Percentiles rank a stretch among this genome's conserved stretches.
phyloP scores from a whole-genome alignment of 2,797 vertebrate species.

The Alosa sapidissima region DNA sequence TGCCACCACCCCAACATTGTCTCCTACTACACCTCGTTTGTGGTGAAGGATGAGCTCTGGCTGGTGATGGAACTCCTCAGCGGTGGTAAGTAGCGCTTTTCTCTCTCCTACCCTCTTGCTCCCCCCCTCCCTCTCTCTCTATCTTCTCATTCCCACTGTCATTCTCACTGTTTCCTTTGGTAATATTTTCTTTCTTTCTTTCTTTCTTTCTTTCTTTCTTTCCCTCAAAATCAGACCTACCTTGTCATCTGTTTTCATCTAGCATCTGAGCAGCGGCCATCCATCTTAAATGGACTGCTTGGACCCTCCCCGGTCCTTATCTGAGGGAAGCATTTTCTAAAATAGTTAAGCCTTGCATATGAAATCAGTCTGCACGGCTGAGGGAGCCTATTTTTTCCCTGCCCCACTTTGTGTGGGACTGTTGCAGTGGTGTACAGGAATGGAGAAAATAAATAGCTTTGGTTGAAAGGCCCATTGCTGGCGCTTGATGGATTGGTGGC shows the following conservation, averaged over 20 bases:
- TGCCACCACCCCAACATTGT: conserved; percentile 98
- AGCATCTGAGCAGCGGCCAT: background rate
- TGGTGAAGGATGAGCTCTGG: conserved; percentile 99
- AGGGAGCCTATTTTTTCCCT: conserved; percentile 10
- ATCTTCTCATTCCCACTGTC: background rate
- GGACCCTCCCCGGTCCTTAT: background rate
- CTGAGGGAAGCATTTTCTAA: background rate
- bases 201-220: conserved; percentile 39
- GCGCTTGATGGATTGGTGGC: conserved; percentile 4
- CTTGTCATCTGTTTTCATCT: background rate
- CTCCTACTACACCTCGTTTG: conserved; percentile 97
- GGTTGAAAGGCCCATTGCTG: background rate
- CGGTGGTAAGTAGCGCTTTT: conserved; percentile 82
- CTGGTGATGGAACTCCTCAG: conserved; percentile 98
- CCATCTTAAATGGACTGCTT: background rate
- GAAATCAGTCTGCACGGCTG: background rate
- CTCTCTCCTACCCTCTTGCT: background rate
- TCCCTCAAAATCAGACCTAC: conserved; percentile 58
- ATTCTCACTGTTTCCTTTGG: background rate
- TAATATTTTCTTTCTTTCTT: background rate
- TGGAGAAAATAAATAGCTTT: conserved; percentile 5
- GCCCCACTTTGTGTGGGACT: background rate
- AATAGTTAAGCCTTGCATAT: conserved; percentile 16
- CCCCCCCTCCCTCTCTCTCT: conserved; percentile 13
- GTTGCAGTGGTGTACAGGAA: background rate